These are phyloP conservation scores for Cotesia glomerata DNA, from an alignment of 1,140 invertebrate genomes.

Conservation along the genomic window DNA sequence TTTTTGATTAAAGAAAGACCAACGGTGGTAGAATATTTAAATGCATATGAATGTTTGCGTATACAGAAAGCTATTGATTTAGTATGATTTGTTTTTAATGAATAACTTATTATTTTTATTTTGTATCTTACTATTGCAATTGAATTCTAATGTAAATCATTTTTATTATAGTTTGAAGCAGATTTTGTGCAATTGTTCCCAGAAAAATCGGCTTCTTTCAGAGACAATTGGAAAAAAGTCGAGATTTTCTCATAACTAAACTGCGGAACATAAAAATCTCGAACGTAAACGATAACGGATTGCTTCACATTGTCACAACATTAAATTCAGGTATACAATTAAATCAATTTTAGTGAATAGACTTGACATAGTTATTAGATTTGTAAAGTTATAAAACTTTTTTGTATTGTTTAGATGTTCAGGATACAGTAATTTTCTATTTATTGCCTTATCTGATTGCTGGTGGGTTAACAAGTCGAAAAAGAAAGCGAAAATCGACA, in stretches of 20 bases:
- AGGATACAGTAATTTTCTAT: constrained; percentile 6
- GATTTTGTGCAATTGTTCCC: background rate
- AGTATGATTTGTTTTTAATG: background rate
- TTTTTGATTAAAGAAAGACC: background rate
- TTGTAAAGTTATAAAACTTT: background rate
- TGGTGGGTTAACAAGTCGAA: background rate
- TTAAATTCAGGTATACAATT: background rate
- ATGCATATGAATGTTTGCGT: background rate
- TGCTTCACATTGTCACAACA: background rate
- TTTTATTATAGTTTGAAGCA: background rate
- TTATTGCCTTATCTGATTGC: constrained; percentile 17
- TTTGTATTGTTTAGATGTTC: background rate
- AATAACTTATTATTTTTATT: too few relatives aligned
- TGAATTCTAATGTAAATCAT: background rate
- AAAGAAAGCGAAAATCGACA: background rate
- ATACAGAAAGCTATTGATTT: constrained; percentile 8
- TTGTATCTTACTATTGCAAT: background rate
- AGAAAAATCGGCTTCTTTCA: background rate
- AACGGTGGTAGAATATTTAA: background rate
- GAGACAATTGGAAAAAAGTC: background rate
- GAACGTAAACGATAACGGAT: background rate
- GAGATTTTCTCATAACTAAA: background rate
- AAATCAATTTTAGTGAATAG: background rate
- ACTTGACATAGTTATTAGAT: background rate
- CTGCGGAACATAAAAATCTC: background rate